A percentile compares a stretch with the other conserved stretches of the same genome.
These are phyloP conservation scores for Drosophila gunungcola DNA, from an alignment of 1,140 invertebrate species.

Conservation along the genomic window DNA sequence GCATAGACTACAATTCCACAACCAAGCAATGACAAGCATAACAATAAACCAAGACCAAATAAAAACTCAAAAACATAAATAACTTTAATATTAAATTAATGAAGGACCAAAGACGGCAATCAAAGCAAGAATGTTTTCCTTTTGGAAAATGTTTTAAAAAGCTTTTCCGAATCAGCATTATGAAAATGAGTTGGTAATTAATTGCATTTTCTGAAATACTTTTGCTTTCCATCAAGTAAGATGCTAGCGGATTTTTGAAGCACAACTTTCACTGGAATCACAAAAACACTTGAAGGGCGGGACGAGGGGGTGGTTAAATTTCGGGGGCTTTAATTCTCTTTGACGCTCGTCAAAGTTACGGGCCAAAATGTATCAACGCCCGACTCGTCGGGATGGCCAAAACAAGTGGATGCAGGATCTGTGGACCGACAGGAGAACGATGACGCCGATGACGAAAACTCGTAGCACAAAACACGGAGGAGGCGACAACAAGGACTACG, in stretches of 20 bases:
- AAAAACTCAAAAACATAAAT: not conserved
- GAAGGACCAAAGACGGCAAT: not conserved
- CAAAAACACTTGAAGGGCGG: constrained; percentile 53
- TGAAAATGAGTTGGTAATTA: constrained; percentile 15
- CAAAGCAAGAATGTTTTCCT: constrained; percentile 6
- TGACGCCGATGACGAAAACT: constrained; percentile 53
- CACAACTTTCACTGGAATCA: constrained; percentile 63
- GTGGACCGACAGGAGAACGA: constrained; percentile 37
- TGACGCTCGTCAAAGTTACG: constrained; percentile 40
- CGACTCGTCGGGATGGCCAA: constrained; percentile 28
- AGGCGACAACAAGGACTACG: constrained; percentile 59
- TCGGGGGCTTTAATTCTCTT: constrained; percentile 50
- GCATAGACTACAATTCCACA: not conserved
- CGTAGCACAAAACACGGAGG: constrained; percentile 26
- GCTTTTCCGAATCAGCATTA: constrained; percentile 1
- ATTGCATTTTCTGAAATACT: constrained; percentile 33
- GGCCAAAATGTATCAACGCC: constrained; percentile 42
- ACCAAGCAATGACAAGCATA: not conserved
- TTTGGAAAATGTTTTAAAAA: constrained; percentile 10
- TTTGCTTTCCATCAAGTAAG: constrained; percentile 25
- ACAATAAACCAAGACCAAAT: not conserved
- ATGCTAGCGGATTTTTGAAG: constrained; percentile 37
- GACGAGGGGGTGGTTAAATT: not conserved
- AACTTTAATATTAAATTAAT: not conserved
- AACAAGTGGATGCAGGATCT: constrained; percentile 51